A percentile compares a stretch with the other conserved stretches of the same genome.
These are phyloP conservation scores for Halocynthia roretzi DNA, from an alignment of 23 tunicate genomes.

Conservation along the genomic window DNA sequence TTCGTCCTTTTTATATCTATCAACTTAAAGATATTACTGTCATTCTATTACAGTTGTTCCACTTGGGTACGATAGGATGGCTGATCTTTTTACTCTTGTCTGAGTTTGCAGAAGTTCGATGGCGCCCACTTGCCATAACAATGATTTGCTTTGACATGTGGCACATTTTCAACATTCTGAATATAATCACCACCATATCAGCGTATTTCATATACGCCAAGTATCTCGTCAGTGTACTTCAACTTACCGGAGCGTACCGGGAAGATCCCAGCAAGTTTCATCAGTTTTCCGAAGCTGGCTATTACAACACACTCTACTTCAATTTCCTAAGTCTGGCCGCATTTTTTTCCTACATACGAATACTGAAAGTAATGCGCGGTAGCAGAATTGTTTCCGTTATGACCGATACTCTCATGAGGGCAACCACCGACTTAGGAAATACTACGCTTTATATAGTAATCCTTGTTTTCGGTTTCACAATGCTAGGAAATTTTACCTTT, in stretches of 20 bases:
- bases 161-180: slow-evolving; percentile 26
- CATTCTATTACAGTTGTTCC: slow-evolving; percentile 28
- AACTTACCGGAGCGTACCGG: slow-evolving; percentile 9
- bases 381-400: slow-evolving; percentile 56
- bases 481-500: slow-evolving; percentile 25
- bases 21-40: slow-evolving; percentile 21
- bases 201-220: slow-evolving; percentile 35
- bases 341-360: slow-evolving; percentile 49
- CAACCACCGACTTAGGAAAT: slow-evolving; percentile 19
- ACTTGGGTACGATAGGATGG: background rate
- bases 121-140: slow-evolving; percentile 27
- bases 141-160: slow-evolving; percentile 29
- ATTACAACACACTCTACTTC: slow-evolving; percentile 3
- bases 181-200: slow-evolving; percentile 7
- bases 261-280: slow-evolving; percentile 36
- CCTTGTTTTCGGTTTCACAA: slow-evolving; percentile 29
- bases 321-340: slow-evolving; percentile 19
- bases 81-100: slow-evolving; percentile 22
- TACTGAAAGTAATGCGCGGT: slow-evolving; percentile 60
- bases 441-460: slow-evolving; percentile 18
- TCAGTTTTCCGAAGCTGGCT: slow-evolving; percentile 39
- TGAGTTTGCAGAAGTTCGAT: slow-evolving; percentile 37
- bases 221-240: slow-evolving; percentile 12
- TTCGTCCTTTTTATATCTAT: slow-evolving; percentile 48
- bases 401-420: slow-evolving; percentile 33